Percentiles rank a stretch among this genome's conserved stretches.
These are phyloP conservation scores for Bufo gargarizans DNA, from an alignment of 2,113 vertebrate genomes.

Conservation along the genomic window DNA sequence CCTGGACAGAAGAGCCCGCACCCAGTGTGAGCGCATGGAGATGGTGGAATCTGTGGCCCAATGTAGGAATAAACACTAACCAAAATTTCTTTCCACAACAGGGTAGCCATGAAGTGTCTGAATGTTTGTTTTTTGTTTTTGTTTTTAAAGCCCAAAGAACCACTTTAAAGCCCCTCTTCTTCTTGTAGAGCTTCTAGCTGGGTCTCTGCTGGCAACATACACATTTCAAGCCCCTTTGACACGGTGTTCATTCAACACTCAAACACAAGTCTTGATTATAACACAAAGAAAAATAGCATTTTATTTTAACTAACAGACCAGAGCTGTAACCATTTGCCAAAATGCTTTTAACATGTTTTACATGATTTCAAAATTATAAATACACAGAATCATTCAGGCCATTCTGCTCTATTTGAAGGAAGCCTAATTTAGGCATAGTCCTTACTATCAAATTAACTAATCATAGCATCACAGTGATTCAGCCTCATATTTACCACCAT, in stretches of 20 bases:
- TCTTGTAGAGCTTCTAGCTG: not conserved
- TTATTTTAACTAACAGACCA: conserved; percentile 35
- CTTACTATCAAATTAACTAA: conserved; percentile 10
- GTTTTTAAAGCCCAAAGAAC: no score
- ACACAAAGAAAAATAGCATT: conserved; percentile 24
- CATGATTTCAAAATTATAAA: conserved; percentile 42
- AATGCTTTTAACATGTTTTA: conserved; percentile 22
- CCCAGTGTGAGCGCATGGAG: no score
- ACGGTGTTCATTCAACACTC: not conserved
- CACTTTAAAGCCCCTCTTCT: no score
- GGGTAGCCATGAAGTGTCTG: no score
- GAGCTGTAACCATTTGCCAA: conserved; percentile 24
- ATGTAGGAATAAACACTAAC: no score
- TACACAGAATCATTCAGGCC: conserved; percentile 28
- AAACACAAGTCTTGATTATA: not conserved
- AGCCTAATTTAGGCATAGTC: conserved; percentile 45
- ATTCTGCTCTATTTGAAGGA: conserved; percentile 2
- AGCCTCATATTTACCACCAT: conserved; percentile 6
- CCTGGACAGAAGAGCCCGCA: no score
- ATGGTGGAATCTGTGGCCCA: no score
- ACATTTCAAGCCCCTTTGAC: not conserved
- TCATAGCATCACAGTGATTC: conserved; percentile 47
- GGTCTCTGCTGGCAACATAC: not conserved
- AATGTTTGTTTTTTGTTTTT: no score
- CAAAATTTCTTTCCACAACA: no score